Conservation (phyloP, 2,888 invertebrate genomes). For the Harpalus rubripes region DNA sequence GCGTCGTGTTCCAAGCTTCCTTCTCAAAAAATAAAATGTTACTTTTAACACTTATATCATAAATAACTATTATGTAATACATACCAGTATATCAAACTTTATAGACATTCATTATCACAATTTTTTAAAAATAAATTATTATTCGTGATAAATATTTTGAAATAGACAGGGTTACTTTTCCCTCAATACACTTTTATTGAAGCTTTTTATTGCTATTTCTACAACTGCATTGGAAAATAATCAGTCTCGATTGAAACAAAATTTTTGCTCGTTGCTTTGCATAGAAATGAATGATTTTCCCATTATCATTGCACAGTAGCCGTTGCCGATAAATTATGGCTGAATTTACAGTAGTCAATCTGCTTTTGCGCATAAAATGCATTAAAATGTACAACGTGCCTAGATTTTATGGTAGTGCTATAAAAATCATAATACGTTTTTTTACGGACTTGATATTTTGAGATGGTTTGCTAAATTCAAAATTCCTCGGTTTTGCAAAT, state of each 20-base stretch:
- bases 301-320: neutral
- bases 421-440: slow-evolving; percentile 43
- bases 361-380: slow-evolving; percentile 9
- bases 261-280: neutral
- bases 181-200: too few relatives aligned
- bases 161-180: too few relatives aligned
- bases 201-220: neutral
- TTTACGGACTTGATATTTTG: slow-evolving; percentile 43
- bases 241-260: neutral
- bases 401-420: slow-evolving; percentile 19
- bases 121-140: too few relatives aligned
- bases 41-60: too few relatives aligned
- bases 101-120: too few relatives aligned
- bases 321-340: slow-evolving; percentile 9
- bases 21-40: too few relatives aligned
- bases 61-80: too few relatives aligned
- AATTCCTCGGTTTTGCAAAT: neutral
- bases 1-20: too few relatives aligned
- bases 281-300: neutral
- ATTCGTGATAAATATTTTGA: too few relatives aligned
- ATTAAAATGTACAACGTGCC: slow-evolving; percentile 43
- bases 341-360: slow-evolving; percentile 35
- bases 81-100: too few relatives aligned
- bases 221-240: neutral
- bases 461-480: slow-evolving; percentile 7